Evolutionary conservation across 2,797 vertebrate genomes (phyloP), one percentile per base, ranked within the genome.

Genomic region (Ataeniobius toweri): DNA sequence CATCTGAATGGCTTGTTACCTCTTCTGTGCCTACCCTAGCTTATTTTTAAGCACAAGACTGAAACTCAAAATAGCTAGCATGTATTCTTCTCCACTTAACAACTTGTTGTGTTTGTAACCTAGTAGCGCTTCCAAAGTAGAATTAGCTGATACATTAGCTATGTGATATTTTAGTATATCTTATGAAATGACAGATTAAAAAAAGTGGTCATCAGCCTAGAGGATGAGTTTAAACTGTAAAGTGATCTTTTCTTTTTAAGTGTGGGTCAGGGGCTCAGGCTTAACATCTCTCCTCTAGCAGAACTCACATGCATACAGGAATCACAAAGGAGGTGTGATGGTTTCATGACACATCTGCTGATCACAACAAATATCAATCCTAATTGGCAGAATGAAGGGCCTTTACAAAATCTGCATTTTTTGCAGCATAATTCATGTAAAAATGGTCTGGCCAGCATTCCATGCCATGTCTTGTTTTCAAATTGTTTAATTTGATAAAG

Each of bases 281-380:
- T 59, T 36, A 13, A 71, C 36, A 31, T 41, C 20, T 58, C 56
- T 71, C 28, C 67, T 53, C n/a, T 28, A 56, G 59, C 53, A 28
- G 39, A 26, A 56, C 55, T 69, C 26, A 3, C 56, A 53, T 39
- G 28, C 44, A 48, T n/a, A 14, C 20, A 28, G 24, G 41, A 46
- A 26, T 26, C 67, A 26, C 24, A 16, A 16, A 69, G 44, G 44
- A n/a, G 13, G 9, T 26, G 24, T 46, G 67, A 69, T 48, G 67
- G 75, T 48, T 36, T 59, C 26, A n/a, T 41, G 71, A 78, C 51
- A 76, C 75, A 76, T 77, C 51, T 55, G 67, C 80, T 71, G 67
- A 75, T 73, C 28, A 55, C 59, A 74, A n/a, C 24, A 55, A 73
- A 73, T 39, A 73, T 6, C 6, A 24, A 56, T 73, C 22, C 36